Evolutionary conservation across 2,888 invertebrate species (phyloP), one percentile per base, ranked within the genome.

Genomic region (Psococerastis gibbosa): DNA sequence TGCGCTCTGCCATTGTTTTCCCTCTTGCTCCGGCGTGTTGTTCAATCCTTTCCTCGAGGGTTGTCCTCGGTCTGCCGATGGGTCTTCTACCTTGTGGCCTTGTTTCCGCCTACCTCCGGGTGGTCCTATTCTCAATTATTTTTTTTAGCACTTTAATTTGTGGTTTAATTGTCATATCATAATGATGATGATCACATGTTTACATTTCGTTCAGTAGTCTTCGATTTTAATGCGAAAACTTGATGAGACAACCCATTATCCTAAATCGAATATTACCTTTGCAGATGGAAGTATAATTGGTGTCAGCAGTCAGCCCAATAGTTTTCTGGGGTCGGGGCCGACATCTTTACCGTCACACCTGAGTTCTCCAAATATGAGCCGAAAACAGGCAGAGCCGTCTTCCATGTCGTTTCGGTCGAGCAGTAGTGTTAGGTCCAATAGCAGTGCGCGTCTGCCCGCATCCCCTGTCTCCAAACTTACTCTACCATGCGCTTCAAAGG

Each of bases 261-360:
- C n/a, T n/a, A n/a, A n/a, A n/a, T n/a, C n/a, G n/a, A n/a, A n/a
- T n/a, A n/a, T n/a, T n/a, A n/a, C n/a, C 15, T 38, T 13, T 46
- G 33, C n/a, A 42, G 20, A 31, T 41, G 15, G 13, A 23, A 2
- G 27, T 27, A 27, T 27, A 6, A 27, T 27, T 18, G 2, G 20
- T 23, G 3, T 50, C 31, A 52, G 58, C 23, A 64, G 61, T 45
- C 60, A 62, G 48, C 55, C 61, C n/a, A 63, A 57, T 46, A 66
- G 63, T 54, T 52, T 60, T 46, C 58, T 61, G 49, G 56, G 59
- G 48, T 68, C 64, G 27, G 67, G 63, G 4, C 64, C 65, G 18
- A 64, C 63, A 52, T 68, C 68, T 3, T 55, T 66, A 41, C 65
- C 67, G 17, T 67, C 67, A 18, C 56, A 66, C 50, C 53, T 65